phyloP scores from a whole-genome alignment of 2,888 invertebrate genomes.

The Alviniconcha strummeri region DNA sequence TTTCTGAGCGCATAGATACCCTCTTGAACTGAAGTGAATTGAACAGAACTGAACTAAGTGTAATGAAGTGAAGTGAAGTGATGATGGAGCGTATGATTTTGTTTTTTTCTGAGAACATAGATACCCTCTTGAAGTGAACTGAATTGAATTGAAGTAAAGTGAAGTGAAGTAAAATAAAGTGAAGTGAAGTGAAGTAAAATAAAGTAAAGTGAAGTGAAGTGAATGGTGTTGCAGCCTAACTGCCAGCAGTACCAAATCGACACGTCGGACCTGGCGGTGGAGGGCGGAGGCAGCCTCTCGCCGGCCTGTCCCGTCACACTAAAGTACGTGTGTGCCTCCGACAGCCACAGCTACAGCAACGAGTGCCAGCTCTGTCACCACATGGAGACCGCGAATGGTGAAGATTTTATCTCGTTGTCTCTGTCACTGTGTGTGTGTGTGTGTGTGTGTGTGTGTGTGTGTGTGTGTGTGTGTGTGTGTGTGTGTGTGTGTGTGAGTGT shows the following conservation, averaged over 20 bases:
- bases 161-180: no score
- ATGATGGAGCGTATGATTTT: no score
- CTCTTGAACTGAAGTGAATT: no score
- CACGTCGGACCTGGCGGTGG: slow-evolving; percentile 32
- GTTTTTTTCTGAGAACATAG: no score
- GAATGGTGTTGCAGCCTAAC: slow-evolving; percentile 21
- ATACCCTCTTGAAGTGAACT: no score
- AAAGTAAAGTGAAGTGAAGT: no score
- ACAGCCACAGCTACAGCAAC: slow-evolving; percentile 21
- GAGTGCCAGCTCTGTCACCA: slow-evolving; percentile 36
- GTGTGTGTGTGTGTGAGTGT: no score
- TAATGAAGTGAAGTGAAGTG: no score
- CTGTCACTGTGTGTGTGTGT: not conserved
- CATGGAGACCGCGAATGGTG: slow-evolving; percentile 18
- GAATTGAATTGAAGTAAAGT: no score
- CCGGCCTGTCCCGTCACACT: slow-evolving; percentile 13
- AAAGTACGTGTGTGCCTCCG: slow-evolving; percentile 22
- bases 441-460: not conserved
- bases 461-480: not conserved
- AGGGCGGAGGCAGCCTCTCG: slow-evolving; percentile 10
- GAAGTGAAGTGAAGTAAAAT: no score
- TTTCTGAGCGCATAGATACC: no score
- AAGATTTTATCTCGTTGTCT: not conserved
- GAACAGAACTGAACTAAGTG: no score
- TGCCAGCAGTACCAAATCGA: slow-evolving; percentile 35